phyloP scores from a whole-genome alignment of 2,888 invertebrate genomes.

The Drosophila fungiperda region DNA sequence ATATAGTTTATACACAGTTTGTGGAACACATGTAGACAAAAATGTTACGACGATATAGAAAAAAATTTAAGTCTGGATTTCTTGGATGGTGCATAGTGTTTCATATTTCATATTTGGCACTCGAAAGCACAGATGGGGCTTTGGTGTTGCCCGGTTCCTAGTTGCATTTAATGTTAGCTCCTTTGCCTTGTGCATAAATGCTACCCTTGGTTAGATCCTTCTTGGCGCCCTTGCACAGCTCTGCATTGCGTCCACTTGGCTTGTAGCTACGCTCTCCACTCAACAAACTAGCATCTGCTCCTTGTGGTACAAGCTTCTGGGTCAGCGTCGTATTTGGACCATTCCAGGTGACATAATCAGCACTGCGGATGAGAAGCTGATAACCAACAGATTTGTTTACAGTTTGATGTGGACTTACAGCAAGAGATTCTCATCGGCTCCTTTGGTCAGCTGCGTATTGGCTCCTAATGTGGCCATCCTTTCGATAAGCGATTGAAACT shows the following conservation, averaged over 20 bases:
- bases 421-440: constrained; percentile 91
- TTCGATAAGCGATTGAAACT: constrained; percentile 83
- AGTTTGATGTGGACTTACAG: constrained; percentile 87
- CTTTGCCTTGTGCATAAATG: constrained; percentile 88
- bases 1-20: constrained; percentile 1
- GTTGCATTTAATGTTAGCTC: constrained; percentile 84
- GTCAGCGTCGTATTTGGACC: constrained; percentile 90
- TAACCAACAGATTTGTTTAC: not conserved
- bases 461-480: constrained; percentile 87
- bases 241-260: constrained; percentile 89
- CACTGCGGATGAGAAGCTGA: constrained; percentile 85
- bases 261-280: constrained; percentile 84
- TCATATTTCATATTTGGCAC: constrained; percentile 59
- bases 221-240: constrained; percentile 90
- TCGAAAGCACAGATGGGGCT: constrained; percentile 22
- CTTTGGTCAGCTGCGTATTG: constrained; percentile 90
- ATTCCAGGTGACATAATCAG: constrained; percentile 93
- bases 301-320: constrained; percentile 85
- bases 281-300: constrained; percentile 86
- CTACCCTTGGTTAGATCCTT: constrained; percentile 91
- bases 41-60: constrained; percentile 50
- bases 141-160: constrained; percentile 39
- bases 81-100: constrained; percentile 42
- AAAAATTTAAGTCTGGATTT: constrained; percentile 47
- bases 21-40: constrained; percentile 50